Base-by-base conservation (phyloP, 2,113 vertebrate species). In the Tetraodon nigroviridis region DNA sequence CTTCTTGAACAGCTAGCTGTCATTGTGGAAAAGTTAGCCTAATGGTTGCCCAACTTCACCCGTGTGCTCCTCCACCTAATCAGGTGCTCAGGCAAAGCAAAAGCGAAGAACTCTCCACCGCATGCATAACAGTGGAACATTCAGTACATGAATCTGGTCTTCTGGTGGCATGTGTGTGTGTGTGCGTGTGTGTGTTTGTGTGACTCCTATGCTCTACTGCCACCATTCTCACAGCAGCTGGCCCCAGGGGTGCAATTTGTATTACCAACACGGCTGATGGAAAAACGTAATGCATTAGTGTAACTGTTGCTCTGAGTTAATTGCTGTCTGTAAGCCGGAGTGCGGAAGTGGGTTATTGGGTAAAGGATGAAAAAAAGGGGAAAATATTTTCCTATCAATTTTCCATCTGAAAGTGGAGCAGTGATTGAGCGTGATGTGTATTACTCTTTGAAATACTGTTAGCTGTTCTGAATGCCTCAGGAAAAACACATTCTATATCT, bases 161-260 rank as follows among this genome's bases (percentile, higher is more conserved):
- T 53, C 51, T 37, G 32, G 32, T 37, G 32, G 32, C 3, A 3
- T 37, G 32, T 32, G 29, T 37, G 32, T 37, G 32, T 37, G 19
- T 27, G 56, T 41, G 24, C 18, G 6, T 32, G 48, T 60, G 49
- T 65, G 22, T 61, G 69, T 64, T 55, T 40, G 62, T 46, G 44
- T 69, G 64, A 78, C 45, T 74, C 83, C 24, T 64, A 65, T 15
- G 73, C 71, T 60, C 58, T 12, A 8, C 42, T 53, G 61, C 69
- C 48, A 69, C 83, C 62, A 67, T 73, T 87, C 67, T 64, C 77
- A 71, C 68, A 17, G 66, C 50, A 51, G 67, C 61, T 49, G 69
- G 73, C 86, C 84, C 65, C 76, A 1, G 61, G 83, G 71, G 81
- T 52, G 64, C 75, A 71, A 67, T 87, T 83, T 82, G 78, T 87